These are phyloP conservation scores for Neolamprologus kungweensis DNA, from an alignment of 2,113 vertebrate genomes.

Conservation along the genomic window DNA sequence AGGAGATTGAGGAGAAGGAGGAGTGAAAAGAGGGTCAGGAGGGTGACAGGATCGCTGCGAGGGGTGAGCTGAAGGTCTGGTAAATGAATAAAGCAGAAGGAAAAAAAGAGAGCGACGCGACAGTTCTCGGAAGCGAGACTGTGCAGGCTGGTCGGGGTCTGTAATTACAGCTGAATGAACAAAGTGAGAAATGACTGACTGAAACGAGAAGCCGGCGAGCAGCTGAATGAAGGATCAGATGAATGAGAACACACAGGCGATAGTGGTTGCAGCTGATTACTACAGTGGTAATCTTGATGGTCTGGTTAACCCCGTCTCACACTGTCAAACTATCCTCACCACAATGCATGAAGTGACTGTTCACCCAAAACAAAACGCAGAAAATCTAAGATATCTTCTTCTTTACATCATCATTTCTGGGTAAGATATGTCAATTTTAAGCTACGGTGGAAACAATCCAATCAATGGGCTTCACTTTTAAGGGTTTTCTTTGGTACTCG, in stretches of 20 bases:
- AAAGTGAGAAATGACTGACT: constrained; percentile 23
- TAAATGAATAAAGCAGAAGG: constrained; percentile 14
- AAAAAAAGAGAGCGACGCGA: not conserved
- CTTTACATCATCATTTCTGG: not conserved
- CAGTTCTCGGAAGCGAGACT: constrained; percentile 15
- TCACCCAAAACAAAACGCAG: not conserved
- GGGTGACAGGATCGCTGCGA: constrained; percentile 27
- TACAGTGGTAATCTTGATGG: constrained; percentile 3
- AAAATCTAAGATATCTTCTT: not conserved
- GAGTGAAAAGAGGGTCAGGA: constrained; percentile 43
- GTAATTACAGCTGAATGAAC: constrained; percentile 45
- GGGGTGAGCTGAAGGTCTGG: constrained; percentile 41
- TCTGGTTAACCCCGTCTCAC: constrained; percentile 11
- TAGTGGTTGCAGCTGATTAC: constrained; percentile 16
- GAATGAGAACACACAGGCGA: constrained; percentile 12
- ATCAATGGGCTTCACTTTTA: not conserved
- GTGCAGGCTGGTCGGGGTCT: constrained; percentile 2
- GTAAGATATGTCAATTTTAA: not conserved
- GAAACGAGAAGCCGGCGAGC: not conserved
- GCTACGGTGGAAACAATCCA: not conserved
- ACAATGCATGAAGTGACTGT: not conserved
- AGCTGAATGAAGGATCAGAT: constrained; percentile 21
- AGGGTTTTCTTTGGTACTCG: not conserved
- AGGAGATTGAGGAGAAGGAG: constrained; percentile 23
- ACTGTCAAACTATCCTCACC: not conserved